Evolutionary conservation across 1,140 invertebrate species (phyloP), one percentile per base, ranked within the genome.

Genomic region (Andrena cerasifolii): DNA sequence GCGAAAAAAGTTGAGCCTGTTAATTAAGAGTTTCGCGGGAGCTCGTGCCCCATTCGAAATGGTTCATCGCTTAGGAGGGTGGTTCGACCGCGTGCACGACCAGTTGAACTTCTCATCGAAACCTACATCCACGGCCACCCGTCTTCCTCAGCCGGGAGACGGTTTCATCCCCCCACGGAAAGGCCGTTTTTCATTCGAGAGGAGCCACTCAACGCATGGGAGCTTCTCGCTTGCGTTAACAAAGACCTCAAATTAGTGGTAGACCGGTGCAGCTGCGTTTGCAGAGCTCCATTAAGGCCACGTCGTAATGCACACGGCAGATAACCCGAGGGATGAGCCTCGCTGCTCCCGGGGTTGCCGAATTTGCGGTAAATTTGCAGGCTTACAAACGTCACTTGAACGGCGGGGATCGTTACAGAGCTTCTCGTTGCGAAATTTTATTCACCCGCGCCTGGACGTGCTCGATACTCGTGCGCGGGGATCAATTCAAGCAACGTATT

Each of bases 241-340:
- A 79, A 85, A 87, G 86, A 85, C 68, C 80, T 75, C 78, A 84
- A 82, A 85, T 87, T 86, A 85, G 86, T 63, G 72, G 78, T 76
- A 58, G 70, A 76, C 14, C 73, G 58, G 63, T 72, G 62, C 62
- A 63, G 75, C 73, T 68, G 73, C 63, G 54, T 61, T 71, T 49
- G 47, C 78, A 75, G 61, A 53, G n/a, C 67, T 67, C 53, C 66
- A 77, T 83, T 83, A 80, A 80, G 66, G 71, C 67, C 78, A 62
- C 43, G 49, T 80, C 56, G 62, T 47, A 61, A n/a, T 63, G 63
- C 56, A 68, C 40, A 68, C 62, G 14, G 8, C 24, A 43, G 58
- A 78, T 54, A 63, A 53, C 45, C 67, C 40, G 40, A 51, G 33
- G 33, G 65, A 7, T 4, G 31, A 68, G 40, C 24, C 16, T 26